Evolutionary conservation across 2,888 invertebrate species (phyloP).

Genomic region (Tanytarsus gracilentus): DNA sequence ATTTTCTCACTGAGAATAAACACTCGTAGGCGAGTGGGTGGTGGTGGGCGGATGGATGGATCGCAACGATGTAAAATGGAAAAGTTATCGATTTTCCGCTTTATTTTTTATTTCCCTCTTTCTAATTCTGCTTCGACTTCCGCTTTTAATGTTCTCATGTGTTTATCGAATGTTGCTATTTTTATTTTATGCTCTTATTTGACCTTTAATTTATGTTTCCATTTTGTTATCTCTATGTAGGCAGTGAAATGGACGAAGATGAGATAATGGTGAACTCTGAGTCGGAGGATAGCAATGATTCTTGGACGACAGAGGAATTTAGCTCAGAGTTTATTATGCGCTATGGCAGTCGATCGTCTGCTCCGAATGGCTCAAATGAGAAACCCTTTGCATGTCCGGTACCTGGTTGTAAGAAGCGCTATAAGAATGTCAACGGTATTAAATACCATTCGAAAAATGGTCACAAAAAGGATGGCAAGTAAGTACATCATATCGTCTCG

Average conservation of each 20-base stretch:
- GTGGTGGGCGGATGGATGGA: not conserved
- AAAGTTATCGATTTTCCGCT: constrained; percentile 1
- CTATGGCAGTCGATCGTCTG: constrained; percentile 48
- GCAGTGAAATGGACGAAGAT: constrained; percentile 63
- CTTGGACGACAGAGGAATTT: constrained; percentile 71
- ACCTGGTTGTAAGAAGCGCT: constrained; percentile 77
- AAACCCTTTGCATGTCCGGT: constrained; percentile 79
- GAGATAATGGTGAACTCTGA: constrained; percentile 59
- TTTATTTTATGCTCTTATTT: not conserved
- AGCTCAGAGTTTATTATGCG: constrained; percentile 70
- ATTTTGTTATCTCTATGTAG: no score
- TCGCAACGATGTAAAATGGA: not conserved
- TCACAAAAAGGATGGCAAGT: constrained; percentile 77
- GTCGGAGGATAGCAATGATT: constrained; percentile 73
- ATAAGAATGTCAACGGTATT: constrained; percentile 81
- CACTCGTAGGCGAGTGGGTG: not conserved
- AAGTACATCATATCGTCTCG: constrained; percentile 41
- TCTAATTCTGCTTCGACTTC: not conserved
- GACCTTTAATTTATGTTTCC: no score
- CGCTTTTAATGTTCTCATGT: not conserved
- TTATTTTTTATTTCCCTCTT: not conserved
- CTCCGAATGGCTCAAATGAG: constrained; percentile 47
- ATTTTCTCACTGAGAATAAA: not conserved
- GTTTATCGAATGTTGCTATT: not conserved
- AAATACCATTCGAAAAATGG: constrained; percentile 83